phyloP scores from a whole-genome alignment of 2,888 invertebrate genomes.

The Aleiodes alternator region DNA sequence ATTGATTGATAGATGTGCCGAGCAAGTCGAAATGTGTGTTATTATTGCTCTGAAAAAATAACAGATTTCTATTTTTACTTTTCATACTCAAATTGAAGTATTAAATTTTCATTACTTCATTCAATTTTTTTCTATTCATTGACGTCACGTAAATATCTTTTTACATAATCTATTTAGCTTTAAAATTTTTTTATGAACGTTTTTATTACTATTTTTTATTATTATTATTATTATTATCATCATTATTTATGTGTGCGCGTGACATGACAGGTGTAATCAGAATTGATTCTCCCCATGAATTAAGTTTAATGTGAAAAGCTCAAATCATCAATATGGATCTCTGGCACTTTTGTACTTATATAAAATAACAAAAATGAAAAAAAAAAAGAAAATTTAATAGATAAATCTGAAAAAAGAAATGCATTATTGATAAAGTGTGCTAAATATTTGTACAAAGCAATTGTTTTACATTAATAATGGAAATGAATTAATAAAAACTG shows the following conservation, averaged over 20 bases:
- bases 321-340: slow-evolving; percentile 38
- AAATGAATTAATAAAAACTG: no score
- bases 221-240: slow-evolving; percentile 37
- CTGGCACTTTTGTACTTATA: slow-evolving; percentile 20
- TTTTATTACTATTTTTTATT: slow-evolving; percentile 42
- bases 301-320: slow-evolving; percentile 48
- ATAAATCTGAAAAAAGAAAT: neutral
- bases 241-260: slow-evolving; percentile 65
- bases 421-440: slow-evolving; percentile 4
- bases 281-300: slow-evolving; percentile 59
- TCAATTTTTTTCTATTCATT: no score
- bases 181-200: slow-evolving; percentile 18
- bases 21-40: no score
- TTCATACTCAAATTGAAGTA: no score
- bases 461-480: slow-evolving; percentile 9
- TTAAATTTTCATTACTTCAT: no score
- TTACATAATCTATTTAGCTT: slow-evolving; percentile 1
- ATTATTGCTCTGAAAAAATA: no score
- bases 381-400: neutral
- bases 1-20: neutral
- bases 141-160: no score
- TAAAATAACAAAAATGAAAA: slow-evolving; percentile 1
- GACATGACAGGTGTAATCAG: slow-evolving; percentile 57
- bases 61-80: no score
- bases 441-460: slow-evolving; percentile 13